Evolutionary conservation across 1,140 invertebrate genomes (phyloP), one percentile per base, ranked within the genome.

Genomic region (Drosophila cardini): DNA sequence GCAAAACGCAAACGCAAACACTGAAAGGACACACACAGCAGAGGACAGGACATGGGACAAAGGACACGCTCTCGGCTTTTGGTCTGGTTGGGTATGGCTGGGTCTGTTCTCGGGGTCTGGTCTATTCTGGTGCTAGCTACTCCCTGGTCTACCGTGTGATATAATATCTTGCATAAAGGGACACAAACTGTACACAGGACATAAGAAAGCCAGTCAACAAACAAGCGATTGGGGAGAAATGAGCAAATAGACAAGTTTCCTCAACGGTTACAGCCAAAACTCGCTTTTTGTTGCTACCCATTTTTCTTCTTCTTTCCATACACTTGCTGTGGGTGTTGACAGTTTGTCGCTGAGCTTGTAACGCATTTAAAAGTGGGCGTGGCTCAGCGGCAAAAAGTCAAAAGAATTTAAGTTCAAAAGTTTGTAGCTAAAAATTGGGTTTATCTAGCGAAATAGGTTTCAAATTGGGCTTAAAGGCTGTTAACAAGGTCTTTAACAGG

Each of bases 161-260:
- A 86, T 86, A 86, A 86, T 86, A 82, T 86, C 82, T 85, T 73
- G 82, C 82, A 86, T 87, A 87, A 86, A 87, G 79, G 79, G 82
- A 86, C 82, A 85, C 62, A 26, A 3, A 26, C 21, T 26, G 21
- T 26, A 26, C 21, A 76, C 71, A 84, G 76, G 76, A 87, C 82
- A 86, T 82, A 87, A 87, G 84, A 84, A 89, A 89, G 86, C 84
- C 71, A 82, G 84, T 55, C 76, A 87, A 74, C 84, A 84, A 87
- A 87, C 83, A 86, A 87, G 82, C 82, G 83, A 83, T 76, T 87
- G 82, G 83, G 84, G 84, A 78, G 73, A 77, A 62, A 50, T 72
- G 62, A 63, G 45, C 68, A 76, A 72, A 68, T 76, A 76, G 73
- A 76, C 73, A 76, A 72, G 50, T 64, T 42, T 48, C 46, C 45